Base-by-base conservation (phyloP, 2,888 invertebrate genomes). In the Caenorhabditis sp. region DNA sequence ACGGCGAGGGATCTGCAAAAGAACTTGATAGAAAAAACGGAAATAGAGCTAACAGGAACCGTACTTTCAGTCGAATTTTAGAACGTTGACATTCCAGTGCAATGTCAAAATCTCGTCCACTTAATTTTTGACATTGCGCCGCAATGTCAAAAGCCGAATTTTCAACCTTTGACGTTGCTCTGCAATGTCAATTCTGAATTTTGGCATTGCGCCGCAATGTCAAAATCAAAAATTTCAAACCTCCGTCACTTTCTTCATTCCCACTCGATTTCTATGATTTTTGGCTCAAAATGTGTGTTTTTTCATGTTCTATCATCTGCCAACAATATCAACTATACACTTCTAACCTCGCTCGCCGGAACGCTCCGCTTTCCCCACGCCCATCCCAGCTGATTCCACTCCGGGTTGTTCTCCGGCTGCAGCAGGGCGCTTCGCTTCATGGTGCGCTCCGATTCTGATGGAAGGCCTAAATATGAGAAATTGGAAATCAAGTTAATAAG, bases 351-450 rank as follows among this genome's bases (percentile, higher is more conserved):
- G 26, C 16, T 66, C 2, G 26, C 26, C 22, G 74, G 69, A 4
- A 31, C 80, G 58, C 84, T 85, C 24, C 88, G 72, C 69, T 88
- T 88, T 38, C 89, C 89, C 89, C 87, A 88, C 6, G 88, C 87
- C 89, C 89, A 89, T 51, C 89, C 89, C 49, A 89, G 79, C 61
- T 85, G 82, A 38, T 89, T 85, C 89, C 89, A 89, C 16, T 84
- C 80, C 12, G 87, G 81, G 28, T 85, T 68, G 51, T 35, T 51
- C 68, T 68, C 80, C 41, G 56, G 47, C 26, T 59, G 69, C 54
- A 76, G 28, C 59, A 68, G 63, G 16, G 54, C 68, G 38, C 68
- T 68, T 68, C 84, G 77, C 61, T 85, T 83, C 54, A 68, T 54
- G 63, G 63, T 64, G 35, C 58, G 56, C 1, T 35, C 64, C 1